Percentiles rank a stretch among this genome's conserved stretches.
These are phyloP conservation scores for Pelusios castaneus DNA, from an alignment of 2,113 vertebrate species.

Conservation along the genomic window DNA sequence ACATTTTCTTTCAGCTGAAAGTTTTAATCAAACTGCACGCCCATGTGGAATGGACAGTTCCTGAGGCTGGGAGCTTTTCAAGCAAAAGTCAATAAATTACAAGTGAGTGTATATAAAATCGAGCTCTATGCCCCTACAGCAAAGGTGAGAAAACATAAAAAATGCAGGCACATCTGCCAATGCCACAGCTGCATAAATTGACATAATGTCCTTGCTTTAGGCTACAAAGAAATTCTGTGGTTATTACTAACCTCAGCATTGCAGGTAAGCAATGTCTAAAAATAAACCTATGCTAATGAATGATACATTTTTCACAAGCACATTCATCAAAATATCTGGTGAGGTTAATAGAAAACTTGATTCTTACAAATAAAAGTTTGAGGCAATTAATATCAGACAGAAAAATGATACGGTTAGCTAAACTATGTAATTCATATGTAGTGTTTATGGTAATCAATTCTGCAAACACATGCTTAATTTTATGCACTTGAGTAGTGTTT, in stretches of 20 bases:
- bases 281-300: neutral
- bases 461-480: neutral
- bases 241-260: neutral
- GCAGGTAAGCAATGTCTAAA: neutral
- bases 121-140: neutral
- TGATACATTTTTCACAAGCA: neutral
- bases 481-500: neutral
- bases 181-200: neutral
- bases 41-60: neutral
- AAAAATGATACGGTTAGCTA: neutral
- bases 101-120: neutral
- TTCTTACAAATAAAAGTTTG: neutral
- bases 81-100: neutral
- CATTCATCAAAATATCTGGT: neutral
- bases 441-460: neutral
- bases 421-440: neutral
- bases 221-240: neutral
- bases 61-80: neutral
- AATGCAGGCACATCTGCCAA: neutral
- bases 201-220: neutral
- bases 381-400: neutral
- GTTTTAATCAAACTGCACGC: neutral
- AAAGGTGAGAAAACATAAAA: neutral
- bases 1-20: neutral
- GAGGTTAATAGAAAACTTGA: neutral